These are phyloP conservation scores for Temnothorax ravouxi DNA, from an alignment of 2,888 invertebrate species.

Conservation along the genomic window DNA sequence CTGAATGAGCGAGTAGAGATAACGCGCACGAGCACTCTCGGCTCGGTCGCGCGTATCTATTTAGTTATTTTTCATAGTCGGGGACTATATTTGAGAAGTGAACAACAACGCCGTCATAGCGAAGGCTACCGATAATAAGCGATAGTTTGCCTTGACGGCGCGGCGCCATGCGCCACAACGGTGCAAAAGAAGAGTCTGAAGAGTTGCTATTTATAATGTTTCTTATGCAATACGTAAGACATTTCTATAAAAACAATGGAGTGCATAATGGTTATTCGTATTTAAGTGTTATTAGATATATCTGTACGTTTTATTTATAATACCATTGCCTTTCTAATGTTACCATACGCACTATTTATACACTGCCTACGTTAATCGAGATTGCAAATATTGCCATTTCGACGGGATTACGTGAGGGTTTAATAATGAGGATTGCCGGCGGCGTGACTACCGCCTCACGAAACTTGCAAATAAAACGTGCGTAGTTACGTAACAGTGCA, in stretches of 20 bases:
- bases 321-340: background rate
- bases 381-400: constrained; percentile 1
- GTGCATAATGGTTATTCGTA: background rate
- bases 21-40: constrained; percentile 36
- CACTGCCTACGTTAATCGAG: background rate
- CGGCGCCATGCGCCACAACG: too few species aligned
- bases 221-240: background rate
- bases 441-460: constrained; percentile 21
- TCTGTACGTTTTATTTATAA: background rate
- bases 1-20: constrained; percentile 66
- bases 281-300: background rate
- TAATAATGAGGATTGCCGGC: constrained; percentile 26
- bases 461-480: constrained; percentile 77
- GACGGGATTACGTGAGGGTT: background rate
- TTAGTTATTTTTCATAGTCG: constrained; percentile 34
- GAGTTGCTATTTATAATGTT: background rate
- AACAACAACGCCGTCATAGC: background rate
- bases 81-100: constrained; percentile 26
- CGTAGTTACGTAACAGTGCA: constrained; percentile 83
- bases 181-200: background rate
- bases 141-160: background rate
- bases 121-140: background rate
- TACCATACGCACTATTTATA: background rate
- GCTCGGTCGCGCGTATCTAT: constrained; percentile 30
- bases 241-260: background rate